phyloP scores from a whole-genome alignment of 2,888 invertebrate species.

The Phengaris arion region DNA sequence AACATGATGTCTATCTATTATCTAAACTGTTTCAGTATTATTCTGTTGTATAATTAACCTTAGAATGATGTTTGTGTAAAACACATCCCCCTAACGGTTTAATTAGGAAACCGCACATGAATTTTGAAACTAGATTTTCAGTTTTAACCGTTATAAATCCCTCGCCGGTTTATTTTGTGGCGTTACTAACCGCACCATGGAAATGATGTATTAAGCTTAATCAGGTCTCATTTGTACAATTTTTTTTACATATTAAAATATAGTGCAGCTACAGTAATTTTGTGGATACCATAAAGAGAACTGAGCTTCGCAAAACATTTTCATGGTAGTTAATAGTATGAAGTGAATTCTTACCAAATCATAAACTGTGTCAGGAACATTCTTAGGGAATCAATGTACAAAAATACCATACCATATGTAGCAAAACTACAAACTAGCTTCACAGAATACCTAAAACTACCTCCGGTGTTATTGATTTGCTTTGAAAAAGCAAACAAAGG shows the following conservation, averaged over 20 bases:
- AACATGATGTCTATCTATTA: neutral
- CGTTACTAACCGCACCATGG: neutral
- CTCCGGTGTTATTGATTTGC: no score
- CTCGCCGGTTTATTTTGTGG: slow-evolving; percentile 5
- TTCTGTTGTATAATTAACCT: slow-evolving; percentile 27
- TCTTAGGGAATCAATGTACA: no score
- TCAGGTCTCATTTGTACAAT: neutral
- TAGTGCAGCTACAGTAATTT: no score
- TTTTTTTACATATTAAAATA: neutral
- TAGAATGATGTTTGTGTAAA: slow-evolving; percentile 24
- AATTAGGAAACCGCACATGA: slow-evolving; percentile 30
- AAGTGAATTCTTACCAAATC: no score
- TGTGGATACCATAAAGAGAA: no score
- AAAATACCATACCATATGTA: no score
- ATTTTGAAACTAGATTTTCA: slow-evolving; percentile 29
- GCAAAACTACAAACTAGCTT: no score
- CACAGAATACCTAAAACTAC: no score
- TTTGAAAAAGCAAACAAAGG: no score
- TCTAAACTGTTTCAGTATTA: neutral
- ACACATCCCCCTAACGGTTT: slow-evolving; percentile 24
- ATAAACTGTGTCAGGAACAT: no score
- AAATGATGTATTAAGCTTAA: neutral
- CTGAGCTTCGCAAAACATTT: no score
- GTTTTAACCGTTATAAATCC: slow-evolving; percentile 14
- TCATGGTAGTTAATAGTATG: no score